Evolutionary conservation across 2,113 vertebrate species (phyloP), one percentile per base, ranked within the genome.

Genomic region (Nipponia nippon): DNA sequence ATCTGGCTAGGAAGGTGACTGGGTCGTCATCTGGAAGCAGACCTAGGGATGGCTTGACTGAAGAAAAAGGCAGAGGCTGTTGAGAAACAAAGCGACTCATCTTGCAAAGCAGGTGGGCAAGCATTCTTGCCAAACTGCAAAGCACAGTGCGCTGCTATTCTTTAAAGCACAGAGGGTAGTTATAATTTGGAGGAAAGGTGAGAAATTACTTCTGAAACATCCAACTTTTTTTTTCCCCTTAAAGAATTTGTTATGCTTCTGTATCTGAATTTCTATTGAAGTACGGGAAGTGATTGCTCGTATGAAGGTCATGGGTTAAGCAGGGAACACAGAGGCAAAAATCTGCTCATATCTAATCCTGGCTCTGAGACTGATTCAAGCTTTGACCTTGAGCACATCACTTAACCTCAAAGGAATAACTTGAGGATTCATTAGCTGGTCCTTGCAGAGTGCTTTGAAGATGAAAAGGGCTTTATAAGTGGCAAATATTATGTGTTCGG

Each of bases 371-470:
- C 89, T 49, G 82, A 58, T 83, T 77, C 22, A 90, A 65, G 65
- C 56, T 96, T 91, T 82, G 91, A 97, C 97, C 95, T 91, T 95
- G 79, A 95, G 75, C 62, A 59, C 55, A 93, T 96, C 84, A 88
- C 79, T 95, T 96, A 93, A 87, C 87, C 93, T 94, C 82, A 90
- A 85, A 97, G 91, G 78, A 91, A 75, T 78, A 83, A 83, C 79
- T 93, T 94, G 58, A 89, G 55, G 84, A 90, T 96, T 95, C 93
- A 94, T 95, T 95, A 80, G 89, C 78, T 85, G 49, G 62, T 80
- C 75, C 46, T 93, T 58, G n/a, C 3, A 0, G 87, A 91, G n/a
- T 59, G 50, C 96, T 96, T 94, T 97, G 96, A 96, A 95, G 94
- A 96, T 95, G 89, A 96, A 95, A 95, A 95, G 59, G 70, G n/a